Conservation (phyloP, 2,888 invertebrate species). For the Dioctria rufipes region DNA sequence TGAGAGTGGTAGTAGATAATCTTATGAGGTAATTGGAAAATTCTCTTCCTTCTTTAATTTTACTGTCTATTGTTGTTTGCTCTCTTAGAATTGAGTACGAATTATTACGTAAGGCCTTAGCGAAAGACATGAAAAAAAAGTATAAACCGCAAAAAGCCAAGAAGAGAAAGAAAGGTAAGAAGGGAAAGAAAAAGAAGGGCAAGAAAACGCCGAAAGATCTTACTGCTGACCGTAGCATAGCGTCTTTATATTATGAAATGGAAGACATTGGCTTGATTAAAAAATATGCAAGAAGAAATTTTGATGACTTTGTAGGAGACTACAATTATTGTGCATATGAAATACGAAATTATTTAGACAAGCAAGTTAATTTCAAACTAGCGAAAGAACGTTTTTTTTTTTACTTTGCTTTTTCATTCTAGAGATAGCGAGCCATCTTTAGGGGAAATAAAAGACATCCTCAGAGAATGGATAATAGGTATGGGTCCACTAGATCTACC, state of each 20-base stretch:
- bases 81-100: slow-evolving; percentile 67
- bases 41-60: too few species aligned
- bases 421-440: slow-evolving; percentile 71
- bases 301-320: slow-evolving; percentile 79
- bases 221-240: slow-evolving; percentile 75
- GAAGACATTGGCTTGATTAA: slow-evolving; percentile 73
- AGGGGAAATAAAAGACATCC: slow-evolving; percentile 74
- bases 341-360: slow-evolving; percentile 62
- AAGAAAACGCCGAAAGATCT: slow-evolving; percentile 74
- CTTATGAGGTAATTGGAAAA: slow-evolving; percentile 66
- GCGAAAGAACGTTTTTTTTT: neutral
- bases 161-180: slow-evolving; percentile 65
- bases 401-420: neutral
- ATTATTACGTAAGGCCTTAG: slow-evolving; percentile 70
- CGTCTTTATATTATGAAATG: slow-evolving; percentile 80
- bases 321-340: slow-evolving; percentile 74
- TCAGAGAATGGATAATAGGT: slow-evolving; percentile 72
- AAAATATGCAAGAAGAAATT: slow-evolving; percentile 72
- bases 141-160: slow-evolving; percentile 64
- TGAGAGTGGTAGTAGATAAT: slow-evolving; percentile 73
- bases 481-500: slow-evolving; percentile 68
- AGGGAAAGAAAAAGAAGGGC: slow-evolving; percentile 65
- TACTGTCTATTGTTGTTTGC: too few species aligned
- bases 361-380: slow-evolving; percentile 51
- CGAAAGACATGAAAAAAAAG: slow-evolving; percentile 64